A percentile compares a stretch with the other conserved stretches of the same genome.
phyloP scores from a whole-genome alignment of 2,888 invertebrate genomes.

The Aplocera efformata region DNA sequence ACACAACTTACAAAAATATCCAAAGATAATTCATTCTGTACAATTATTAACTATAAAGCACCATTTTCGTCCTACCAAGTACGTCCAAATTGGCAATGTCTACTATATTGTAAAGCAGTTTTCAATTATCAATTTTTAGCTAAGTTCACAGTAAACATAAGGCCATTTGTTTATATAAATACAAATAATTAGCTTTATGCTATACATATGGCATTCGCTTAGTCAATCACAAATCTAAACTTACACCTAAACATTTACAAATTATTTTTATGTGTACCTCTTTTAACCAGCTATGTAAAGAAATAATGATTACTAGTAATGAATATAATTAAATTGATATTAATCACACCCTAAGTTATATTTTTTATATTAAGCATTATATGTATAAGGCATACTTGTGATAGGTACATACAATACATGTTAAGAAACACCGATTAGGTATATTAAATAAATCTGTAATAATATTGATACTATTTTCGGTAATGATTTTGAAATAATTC shows the following conservation, averaged over 20 bases:
- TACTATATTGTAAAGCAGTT: constrained; percentile 23
- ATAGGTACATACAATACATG: constrained; percentile 26
- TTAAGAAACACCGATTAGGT: constrained; percentile 21
- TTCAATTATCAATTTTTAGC: constrained; percentile 34
- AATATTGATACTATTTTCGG: too few species aligned
- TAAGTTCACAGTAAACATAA: constrained; percentile 48
- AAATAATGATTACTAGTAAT: constrained; percentile 15
- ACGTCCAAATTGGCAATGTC: constrained; percentile 49
- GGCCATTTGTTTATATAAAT: constrained; percentile 46
- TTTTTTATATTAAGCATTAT: constrained; percentile 10
- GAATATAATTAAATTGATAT: constrained; percentile 9
- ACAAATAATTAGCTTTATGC: constrained; percentile 26
- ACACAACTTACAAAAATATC: constrained; percentile 67
- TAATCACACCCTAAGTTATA: constrained; percentile 6
- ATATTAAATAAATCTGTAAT: constrained; percentile 7
- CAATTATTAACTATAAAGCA: constrained; percentile 78
- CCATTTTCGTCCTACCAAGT: constrained; percentile 69
- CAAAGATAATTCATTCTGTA: constrained; percentile 77
- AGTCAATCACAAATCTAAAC: constrained; percentile 26
- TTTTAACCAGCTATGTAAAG: constrained; percentile 62
- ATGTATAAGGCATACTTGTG: constrained; percentile 56
- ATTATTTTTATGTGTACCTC: constrained; percentile 74
- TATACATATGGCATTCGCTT: constrained; percentile 27
- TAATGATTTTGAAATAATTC: too few species aligned
- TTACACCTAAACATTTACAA: constrained; percentile 53